These are phyloP conservation scores for Lasioglossum zephyrum DNA, from an alignment of 2,888 invertebrate species.

Conservation along the genomic window DNA sequence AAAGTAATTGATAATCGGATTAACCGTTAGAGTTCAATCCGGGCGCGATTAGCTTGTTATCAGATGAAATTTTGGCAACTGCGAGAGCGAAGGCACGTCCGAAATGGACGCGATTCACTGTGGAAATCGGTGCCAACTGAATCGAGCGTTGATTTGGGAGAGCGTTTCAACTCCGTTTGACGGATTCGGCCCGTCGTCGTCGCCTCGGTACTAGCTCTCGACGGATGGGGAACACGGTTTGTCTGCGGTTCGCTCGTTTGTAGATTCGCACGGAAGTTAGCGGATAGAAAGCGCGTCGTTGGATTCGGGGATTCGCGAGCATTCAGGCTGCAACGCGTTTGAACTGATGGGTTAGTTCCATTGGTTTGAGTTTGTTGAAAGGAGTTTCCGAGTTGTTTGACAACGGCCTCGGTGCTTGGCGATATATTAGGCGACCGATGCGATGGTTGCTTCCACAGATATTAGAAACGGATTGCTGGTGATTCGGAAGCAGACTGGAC, in stretches of 20 bases:
- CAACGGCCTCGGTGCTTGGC: neutral
- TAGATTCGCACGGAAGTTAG: neutral
- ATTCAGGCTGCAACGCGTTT: neutral
- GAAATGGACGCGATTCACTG: neutral
- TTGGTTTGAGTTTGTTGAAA: neutral
- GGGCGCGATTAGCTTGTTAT: neutral
- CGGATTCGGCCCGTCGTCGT: neutral
- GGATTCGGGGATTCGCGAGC: neutral
- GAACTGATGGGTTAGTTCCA: neutral
- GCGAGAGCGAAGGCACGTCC: neutral
- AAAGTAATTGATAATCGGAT: neutral
- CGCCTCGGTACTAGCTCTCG: neutral
- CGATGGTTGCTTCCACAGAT: neutral
- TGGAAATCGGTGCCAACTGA: conserved; percentile 5
- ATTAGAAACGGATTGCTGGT: neutral
- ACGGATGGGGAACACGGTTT: neutral
- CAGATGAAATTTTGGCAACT: neutral
- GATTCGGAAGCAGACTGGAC: neutral
- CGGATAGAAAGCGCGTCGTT: neutral
- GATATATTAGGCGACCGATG: neutral
- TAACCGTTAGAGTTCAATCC: neutral
- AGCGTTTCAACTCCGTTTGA: neutral
- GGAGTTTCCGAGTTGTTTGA: neutral
- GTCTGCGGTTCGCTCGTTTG: conserved; percentile 10
- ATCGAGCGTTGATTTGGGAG: neutral